Evolutionary conservation across 2,888 invertebrate species (phyloP), one percentile per base, ranked within the genome.

Genomic region (Tanaodytes sp.): DNA sequence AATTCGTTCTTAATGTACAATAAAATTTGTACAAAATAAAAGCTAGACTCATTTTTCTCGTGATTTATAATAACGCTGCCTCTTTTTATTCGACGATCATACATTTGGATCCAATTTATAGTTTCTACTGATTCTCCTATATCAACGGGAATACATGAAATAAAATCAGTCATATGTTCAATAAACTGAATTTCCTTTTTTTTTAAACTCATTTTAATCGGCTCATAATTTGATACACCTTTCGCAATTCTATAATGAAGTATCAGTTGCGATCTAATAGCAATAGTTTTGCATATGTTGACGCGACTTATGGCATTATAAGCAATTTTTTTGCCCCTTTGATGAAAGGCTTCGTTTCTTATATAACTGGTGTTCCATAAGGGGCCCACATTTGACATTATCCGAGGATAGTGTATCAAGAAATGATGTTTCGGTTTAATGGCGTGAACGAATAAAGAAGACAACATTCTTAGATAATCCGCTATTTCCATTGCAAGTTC

Each of bases 391-490:
- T 12, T 5, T 15, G 4, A 15, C 16, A 39, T 39, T 15, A 39
- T 16, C 8, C 42, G 18, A 2, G 54, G 54, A 15, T 54, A 54
- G 14, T 54, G 54, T 8, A 23, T n/a, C n/a, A 8, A 23, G 8
- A 23, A 23, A 23, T 23, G 8, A 8, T 23, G 23, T 23, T 54
- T 54, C 9, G 54, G 54, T 42, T 27, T 42, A 4, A 42, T 42
- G 1, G 31, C 27, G 14, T 31, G 30, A 20, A 31, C 18, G 27
- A 27, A 39, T 8, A 46, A 18, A 15, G 4, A n/a, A 16, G 6
- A 15, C 6, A 39, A 16, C 5, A 15, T n/a, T 2, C 14, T 3
- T 2, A 39, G 39, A 16, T 39, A 39, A 39, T 39, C 39, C 16
- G 3, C 16, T 39, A 39, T 39, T 27, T 46, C 6, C 12, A 2